Evolutionary conservation across 2,888 invertebrate genomes (phyloP).

Genomic region (Scaptomyza tumidula): DNA sequence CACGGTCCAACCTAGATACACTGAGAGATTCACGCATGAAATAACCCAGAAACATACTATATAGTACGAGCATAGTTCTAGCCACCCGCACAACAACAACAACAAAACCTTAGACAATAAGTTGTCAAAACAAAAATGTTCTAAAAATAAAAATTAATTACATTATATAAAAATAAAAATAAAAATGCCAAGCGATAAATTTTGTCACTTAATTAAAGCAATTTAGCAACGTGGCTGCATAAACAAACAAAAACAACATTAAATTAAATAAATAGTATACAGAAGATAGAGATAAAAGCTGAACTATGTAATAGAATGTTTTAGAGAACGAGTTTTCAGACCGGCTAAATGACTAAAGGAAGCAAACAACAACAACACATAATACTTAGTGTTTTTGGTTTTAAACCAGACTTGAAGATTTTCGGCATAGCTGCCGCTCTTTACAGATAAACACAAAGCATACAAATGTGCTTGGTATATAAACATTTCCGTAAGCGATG

Average conservation of each 20-base stretch:
- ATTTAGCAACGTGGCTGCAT: conserved; percentile 23
- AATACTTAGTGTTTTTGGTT: conserved; percentile 3
- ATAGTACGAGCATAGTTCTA: not conserved
- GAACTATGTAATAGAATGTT: conserved; percentile 37
- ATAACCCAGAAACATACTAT: conserved; percentile 18
- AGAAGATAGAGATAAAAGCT: conserved; percentile 6
- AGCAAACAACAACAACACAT: not conserved
- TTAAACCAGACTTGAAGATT: conserved; percentile 62
- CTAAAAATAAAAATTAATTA: conserved; percentile 31
- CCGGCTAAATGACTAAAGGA: conserved; percentile 47
- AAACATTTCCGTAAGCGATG: conserved; percentile 66
- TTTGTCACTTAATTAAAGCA: conserved; percentile 64
- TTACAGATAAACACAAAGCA: conserved; percentile 8
- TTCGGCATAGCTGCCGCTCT: conserved; percentile 30
- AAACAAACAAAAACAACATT: not conserved
- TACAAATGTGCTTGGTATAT: conserved; percentile 11
- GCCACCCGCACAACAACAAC: conserved; percentile 2
- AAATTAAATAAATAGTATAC: not conserved
- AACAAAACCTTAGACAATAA: conserved; percentile 32
- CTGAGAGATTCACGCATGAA: conserved; percentile 64
- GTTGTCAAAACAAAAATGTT: not conserved
- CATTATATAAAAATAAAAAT: conserved; percentile 19
- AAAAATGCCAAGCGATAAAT: conserved; percentile 53
- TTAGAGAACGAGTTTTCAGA: conserved; percentile 51
- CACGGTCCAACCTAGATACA: conserved; percentile 30